phyloP scores from a whole-genome alignment of 2,888 invertebrate genomes.

The Malachius bipustulatus region DNA sequence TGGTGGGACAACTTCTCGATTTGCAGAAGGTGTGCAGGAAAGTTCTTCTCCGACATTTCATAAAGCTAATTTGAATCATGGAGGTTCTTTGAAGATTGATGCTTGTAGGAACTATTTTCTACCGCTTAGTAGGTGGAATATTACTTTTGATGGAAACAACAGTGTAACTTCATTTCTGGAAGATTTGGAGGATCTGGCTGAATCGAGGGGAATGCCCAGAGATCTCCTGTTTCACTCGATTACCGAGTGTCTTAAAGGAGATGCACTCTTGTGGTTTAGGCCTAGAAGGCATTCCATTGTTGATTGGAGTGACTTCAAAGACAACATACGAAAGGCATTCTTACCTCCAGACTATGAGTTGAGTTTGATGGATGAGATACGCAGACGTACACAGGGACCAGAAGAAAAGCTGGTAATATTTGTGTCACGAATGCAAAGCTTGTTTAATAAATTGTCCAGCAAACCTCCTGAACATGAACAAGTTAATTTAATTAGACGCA shows the following conservation, averaged over 20 bases:
- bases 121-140: slow-evolving; percentile 8
- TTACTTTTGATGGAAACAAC: slow-evolving; percentile 5
- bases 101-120: not conserved
- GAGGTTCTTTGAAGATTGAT: too few species aligned
- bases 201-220: slow-evolving; percentile 10
- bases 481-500: slow-evolving; percentile 9
- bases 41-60: not conserved
- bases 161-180: slow-evolving; percentile 13
- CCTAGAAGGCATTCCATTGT: slow-evolving; percentile 6
- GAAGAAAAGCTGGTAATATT: slow-evolving; percentile 11
- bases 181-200: slow-evolving; percentile 14
- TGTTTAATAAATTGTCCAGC: slow-evolving; percentile 8
- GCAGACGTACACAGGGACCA: slow-evolving; percentile 10
- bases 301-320: slow-evolving; percentile 9
- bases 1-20: too few species aligned
- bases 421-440: slow-evolving; percentile 11
- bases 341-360: slow-evolving; percentile 14
- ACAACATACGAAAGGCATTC: slow-evolving; percentile 8
- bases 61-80: not conserved
- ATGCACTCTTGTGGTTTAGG: slow-evolving; percentile 16
- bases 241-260: slow-evolving; percentile 14
- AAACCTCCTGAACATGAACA: slow-evolving; percentile 6
- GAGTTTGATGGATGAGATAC: slow-evolving; percentile 11
- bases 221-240: slow-evolving; percentile 12
- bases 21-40: not conserved